These are phyloP conservation scores for Philhelius pedissequus DNA, from an alignment of 2,888 invertebrate species.

Conservation along the genomic window DNA sequence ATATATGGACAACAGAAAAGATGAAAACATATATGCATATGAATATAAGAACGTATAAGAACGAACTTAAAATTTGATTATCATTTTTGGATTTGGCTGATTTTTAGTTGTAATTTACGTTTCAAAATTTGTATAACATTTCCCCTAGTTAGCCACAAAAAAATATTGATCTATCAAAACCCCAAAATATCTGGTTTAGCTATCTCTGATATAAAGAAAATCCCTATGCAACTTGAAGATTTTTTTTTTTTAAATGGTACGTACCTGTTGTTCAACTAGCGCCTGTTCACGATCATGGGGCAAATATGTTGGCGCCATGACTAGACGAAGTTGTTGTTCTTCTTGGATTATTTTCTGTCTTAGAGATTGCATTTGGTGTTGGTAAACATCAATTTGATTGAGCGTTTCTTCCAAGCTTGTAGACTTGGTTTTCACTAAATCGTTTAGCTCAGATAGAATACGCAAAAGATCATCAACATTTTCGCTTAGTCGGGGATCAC, in stretches of 20 bases:
- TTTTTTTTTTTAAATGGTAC: conserved; percentile 70
- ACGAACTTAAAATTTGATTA: not conserved
- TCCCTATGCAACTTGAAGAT: not conserved
- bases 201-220: not conserved
- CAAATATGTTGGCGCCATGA: conserved; percentile 90
- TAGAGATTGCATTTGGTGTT: conserved; percentile 90
- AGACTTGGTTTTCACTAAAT: conserved; percentile 74
- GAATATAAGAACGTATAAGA: too few relatives aligned
- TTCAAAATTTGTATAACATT: not conserved
- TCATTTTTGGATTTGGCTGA: not conserved
- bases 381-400: conserved; percentile 91
- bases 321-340: conserved; percentile 91
- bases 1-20: conserved; percentile 3
- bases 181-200: not conserved
- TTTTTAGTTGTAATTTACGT: not conserved
- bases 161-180: not conserved
- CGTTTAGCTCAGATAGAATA: conserved; percentile 83
- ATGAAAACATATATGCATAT: not conserved
- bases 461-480: conserved; percentile 85
- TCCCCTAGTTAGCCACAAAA: conserved; percentile 28
- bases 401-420: conserved; percentile 87
- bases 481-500: conserved; percentile 87
- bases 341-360: conserved; percentile 91
- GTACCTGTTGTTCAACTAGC: conserved; percentile 92
- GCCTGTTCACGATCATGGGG: conserved; percentile 91